These are phyloP conservation scores for Diorhabda sublineata DNA, from an alignment of 1,140 invertebrate species.

Conservation along the genomic window DNA sequence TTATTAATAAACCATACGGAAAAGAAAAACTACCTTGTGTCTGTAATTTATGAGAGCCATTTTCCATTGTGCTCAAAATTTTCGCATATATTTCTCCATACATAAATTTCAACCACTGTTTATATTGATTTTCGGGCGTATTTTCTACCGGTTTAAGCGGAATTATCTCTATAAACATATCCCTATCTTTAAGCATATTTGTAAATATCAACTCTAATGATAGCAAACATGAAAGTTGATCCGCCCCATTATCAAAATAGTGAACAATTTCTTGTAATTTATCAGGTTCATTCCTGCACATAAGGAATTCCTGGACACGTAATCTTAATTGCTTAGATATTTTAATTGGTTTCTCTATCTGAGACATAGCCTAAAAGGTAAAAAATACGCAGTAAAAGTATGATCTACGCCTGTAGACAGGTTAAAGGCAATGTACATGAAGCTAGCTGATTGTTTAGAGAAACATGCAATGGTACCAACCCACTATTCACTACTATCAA, in stretches of 20 bases:
- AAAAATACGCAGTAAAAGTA: slow-evolving; percentile 17
- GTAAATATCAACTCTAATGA: slow-evolving; percentile 66
- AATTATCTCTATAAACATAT: slow-evolving; percentile 56
- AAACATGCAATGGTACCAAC: too few relatives aligned
- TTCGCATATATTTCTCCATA: slow-evolving; percentile 58
- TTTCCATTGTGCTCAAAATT: slow-evolving; percentile 52
- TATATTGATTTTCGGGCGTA: slow-evolving; percentile 56
- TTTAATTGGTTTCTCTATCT: slow-evolving; percentile 42
- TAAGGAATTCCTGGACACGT: slow-evolving; percentile 64
- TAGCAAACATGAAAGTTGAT: slow-evolving; percentile 54
- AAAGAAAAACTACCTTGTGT: slow-evolving; percentile 47
- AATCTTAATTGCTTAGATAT: slow-evolving; percentile 54
- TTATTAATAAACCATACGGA: neutral
- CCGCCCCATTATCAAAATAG: slow-evolving; percentile 57
- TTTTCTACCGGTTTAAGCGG: slow-evolving; percentile 54
- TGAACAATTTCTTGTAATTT: slow-evolving; percentile 60
- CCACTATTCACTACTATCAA: too few relatives aligned
- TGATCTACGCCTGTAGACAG: neutral
- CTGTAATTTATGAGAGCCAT: slow-evolving; percentile 51
- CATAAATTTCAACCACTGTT: slow-evolving; percentile 56
- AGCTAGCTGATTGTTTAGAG: too few relatives aligned
- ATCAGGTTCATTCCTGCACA: slow-evolving; percentile 58
- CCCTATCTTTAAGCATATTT: slow-evolving; percentile 59
- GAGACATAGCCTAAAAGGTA: slow-evolving; percentile 26
- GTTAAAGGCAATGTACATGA: neutral